Percentiles rank a stretch among this genome's conserved stretches.
Conservation (phyloP, 2,888 invertebrate species). For the Argyra leucocephala region DNA sequence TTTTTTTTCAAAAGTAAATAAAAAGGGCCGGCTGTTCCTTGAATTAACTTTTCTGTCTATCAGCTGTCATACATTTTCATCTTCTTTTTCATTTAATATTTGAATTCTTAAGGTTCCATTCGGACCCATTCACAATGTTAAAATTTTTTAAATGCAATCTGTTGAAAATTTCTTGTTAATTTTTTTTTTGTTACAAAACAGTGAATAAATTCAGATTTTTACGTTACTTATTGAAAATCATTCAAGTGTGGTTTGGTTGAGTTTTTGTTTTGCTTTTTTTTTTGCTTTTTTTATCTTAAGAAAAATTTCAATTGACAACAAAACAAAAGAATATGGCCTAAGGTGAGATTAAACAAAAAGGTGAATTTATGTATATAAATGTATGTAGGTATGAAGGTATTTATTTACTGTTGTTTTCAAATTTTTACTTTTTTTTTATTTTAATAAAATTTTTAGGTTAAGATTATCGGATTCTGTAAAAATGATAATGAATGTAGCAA, state of each 20-base stretch:
- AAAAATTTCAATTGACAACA: neutral
- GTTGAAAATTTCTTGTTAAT: no score
- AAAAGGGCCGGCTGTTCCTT: neutral
- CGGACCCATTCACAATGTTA: no score
- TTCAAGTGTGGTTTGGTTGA: neutral
- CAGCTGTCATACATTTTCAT: neutral
- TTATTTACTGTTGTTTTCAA: neutral
- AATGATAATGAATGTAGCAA: neutral
- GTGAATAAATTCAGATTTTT: neutral
- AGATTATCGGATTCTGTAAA: neutral
- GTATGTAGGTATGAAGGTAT: neutral
- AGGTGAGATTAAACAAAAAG: neutral
- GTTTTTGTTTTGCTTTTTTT: no score
- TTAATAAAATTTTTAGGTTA: neutral
- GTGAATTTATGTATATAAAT: neutral
- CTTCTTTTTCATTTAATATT: neutral
- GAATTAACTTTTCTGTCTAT: neutral
- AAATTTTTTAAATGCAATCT: no score
- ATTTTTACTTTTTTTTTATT: neutral
- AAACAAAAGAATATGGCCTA: neutral
- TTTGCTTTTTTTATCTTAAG: no score
- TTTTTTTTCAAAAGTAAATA: neutral
- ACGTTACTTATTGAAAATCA: neutral
- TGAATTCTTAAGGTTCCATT: no score
- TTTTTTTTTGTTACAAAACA: neutral